Evolutionary conservation across 2,113 vertebrate species (phyloP).

Genomic region (Spea bombifrons): DNA sequence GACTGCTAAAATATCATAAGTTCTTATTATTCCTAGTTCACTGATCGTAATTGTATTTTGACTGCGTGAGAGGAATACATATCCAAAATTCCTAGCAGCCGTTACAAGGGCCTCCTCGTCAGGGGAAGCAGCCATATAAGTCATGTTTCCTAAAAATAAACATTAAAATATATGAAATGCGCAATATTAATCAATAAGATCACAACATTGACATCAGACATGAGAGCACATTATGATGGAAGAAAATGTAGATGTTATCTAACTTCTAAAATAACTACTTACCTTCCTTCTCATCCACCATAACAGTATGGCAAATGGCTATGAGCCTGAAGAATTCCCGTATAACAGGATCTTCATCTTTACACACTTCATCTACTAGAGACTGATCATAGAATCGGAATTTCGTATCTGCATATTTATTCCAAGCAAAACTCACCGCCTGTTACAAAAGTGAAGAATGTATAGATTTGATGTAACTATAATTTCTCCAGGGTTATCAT

Average conservation of each 20-base stretch:
- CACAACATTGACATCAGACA: no score
- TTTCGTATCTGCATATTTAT: constrained; percentile 56
- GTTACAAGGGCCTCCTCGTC: constrained; percentile 73
- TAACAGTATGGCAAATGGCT: constrained; percentile 88
- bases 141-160: constrained; percentile 63
- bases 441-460: constrained; percentile 47
- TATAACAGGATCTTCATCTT: constrained; percentile 50
- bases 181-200: no score
- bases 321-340: constrained; percentile 81
- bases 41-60: constrained; percentile 76
- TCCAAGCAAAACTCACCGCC: constrained; percentile 67
- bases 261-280: constrained; percentile 30
- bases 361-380: constrained; percentile 61
- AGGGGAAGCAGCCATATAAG: constrained; percentile 82
- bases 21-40: constrained; percentile 73
- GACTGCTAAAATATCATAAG: constrained; percentile 79
- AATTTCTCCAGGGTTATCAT: no score
- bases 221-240: no score
- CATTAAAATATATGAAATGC: background rate
- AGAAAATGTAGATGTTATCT: no score
- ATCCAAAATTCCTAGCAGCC: constrained; percentile 73
- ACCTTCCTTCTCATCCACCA: constrained; percentile 79
- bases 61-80: constrained; percentile 71
- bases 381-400: constrained; percentile 56
- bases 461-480: no score